Evolutionary conservation across 2,888 invertebrate genomes (phyloP).

Genomic region (Pristionchus entomophagus): DNA sequence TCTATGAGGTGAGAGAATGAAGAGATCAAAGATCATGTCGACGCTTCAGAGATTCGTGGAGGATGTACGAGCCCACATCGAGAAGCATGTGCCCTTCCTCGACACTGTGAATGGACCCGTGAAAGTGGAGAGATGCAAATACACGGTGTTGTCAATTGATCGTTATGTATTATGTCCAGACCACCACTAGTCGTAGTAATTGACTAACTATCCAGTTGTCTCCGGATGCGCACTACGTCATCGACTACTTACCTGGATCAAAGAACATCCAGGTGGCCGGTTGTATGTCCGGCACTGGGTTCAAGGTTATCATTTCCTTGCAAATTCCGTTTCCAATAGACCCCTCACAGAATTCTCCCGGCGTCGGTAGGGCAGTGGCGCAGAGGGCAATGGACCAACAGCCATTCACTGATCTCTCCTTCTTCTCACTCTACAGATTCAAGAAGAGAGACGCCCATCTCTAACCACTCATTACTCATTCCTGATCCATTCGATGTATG

Average conservation of each 20-base stretch:
- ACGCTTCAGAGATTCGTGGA: conserved; percentile 39
- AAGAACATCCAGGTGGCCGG: conserved; percentile 22
- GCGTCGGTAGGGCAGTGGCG: conserved; percentile 4
- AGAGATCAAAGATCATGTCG: background rate
- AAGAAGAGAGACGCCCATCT: background rate
- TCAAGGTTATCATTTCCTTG: too few species aligned
- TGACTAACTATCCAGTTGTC: too few species aligned
- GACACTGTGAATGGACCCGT: conserved; percentile 38
- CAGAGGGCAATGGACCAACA: conserved; percentile 18
- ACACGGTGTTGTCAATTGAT: too few species aligned
- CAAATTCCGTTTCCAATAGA: too few species aligned
- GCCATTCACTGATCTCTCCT: conserved; percentile 12
- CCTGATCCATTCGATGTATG: too few species aligned
- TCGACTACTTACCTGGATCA: conserved; percentile 37
- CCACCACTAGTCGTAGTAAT: background rate
- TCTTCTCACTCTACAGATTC: conserved; percentile 30
- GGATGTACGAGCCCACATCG: conserved; percentile 2
- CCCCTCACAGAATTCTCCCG: background rate
- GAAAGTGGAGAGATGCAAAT: conserved; percentile 44
- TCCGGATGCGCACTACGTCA: conserved; percentile 26
- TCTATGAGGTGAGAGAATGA: background rate
- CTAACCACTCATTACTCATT: too few species aligned
- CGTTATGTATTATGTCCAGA: background rate
- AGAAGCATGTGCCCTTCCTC: conserved; percentile 14
- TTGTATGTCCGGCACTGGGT: conserved; percentile 44